Evolutionary conservation across 2,888 invertebrate genomes (phyloP).

Genomic region (Temnothorax ravouxi): DNA sequence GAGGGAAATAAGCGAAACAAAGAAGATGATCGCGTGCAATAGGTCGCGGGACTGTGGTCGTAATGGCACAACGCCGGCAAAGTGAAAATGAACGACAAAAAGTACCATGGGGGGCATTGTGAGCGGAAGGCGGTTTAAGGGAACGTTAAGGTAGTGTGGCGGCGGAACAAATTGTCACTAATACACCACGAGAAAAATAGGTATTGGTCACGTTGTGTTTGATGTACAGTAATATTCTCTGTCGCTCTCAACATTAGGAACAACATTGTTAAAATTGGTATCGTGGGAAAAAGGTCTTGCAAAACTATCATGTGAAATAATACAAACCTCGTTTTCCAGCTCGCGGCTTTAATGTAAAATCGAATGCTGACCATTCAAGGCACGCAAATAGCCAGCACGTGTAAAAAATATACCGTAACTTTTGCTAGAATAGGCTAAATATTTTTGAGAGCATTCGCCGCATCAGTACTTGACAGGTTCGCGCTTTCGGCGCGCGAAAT

Average conservation of each 20-base stretch:
- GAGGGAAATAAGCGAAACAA: constrained; percentile 46
- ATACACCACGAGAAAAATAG: constrained; percentile 38
- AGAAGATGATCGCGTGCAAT: constrained; percentile 53
- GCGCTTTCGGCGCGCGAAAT: constrained; percentile 7
- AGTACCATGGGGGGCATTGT: constrained; percentile 22
- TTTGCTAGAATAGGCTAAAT: constrained; percentile 30
- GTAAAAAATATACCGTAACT: constrained; percentile 38
- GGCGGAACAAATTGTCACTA: constrained; percentile 52
- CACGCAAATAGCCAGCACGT: constrained; percentile 25
- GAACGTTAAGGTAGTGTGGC: constrained; percentile 34
- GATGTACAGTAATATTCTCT: constrained; percentile 2
- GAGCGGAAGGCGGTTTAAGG: constrained; percentile 40
- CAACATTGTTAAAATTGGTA: constrained; percentile 12
- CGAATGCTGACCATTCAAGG: background rate
- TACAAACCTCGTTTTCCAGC: constrained; percentile 26
- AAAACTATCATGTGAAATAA: constrained; percentile 23
- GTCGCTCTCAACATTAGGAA: background rate
- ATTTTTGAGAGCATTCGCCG: constrained; percentile 24
- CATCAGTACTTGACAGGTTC: background rate
- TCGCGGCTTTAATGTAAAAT: constrained; percentile 32
- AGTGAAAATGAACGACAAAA: constrained; percentile 53
- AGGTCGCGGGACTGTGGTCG: constrained; percentile 36
- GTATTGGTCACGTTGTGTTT: constrained; percentile 27
- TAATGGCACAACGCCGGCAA: constrained; percentile 50
- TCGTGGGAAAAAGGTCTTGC: background rate